Evolutionary conservation across 1,140 invertebrate genomes (phyloP), one percentile per base, ranked within the genome.

Genomic region (Batillaria attramentaria): DNA sequence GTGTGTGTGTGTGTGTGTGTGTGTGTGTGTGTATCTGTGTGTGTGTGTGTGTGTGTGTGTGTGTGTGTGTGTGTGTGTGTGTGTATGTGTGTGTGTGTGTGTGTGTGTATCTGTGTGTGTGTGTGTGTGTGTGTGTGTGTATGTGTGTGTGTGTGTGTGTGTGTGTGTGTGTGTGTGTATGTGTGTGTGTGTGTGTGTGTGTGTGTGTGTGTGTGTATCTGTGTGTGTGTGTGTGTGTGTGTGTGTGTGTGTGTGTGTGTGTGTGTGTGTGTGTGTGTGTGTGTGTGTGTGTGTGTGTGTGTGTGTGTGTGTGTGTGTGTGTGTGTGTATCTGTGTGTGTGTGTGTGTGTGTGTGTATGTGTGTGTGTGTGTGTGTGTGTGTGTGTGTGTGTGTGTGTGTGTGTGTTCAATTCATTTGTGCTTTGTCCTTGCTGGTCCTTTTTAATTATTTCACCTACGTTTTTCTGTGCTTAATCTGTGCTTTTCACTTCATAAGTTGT

Each of bases 91-190:
- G 39, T 80, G 79, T 4, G 86, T 86, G 70, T 79, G 77, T 31
- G 79, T 85, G n/a, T 77, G 84, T 72, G 76, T 77, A 41, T 84
- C n/a, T 80, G 70, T 81, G 72, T 84, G 76, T 0, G 16, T 86
- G n/a, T 74, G 84, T 76, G 70, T 83, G 28, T 84, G 86, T 10
- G 57, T 60, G 57, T 60, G 57, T 60, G 57, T 60, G 57, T 60
- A 31, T 60, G 57, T 60, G 57, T 18, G 57, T 18, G 57, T 18
- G 46, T 50, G 46, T 50, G 46, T 50, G 46, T 50, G 24, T 50
- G 46, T 50, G 46, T 82, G 82, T 24, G 82, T 81, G 1, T 66
- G 84, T 6, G 70, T 85, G 16, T 84, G 33, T 35, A 10, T 35
- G 10, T 33, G 24, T 35, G 10, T 35, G 10, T 18, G 10, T 35